Evolutionary conservation across 2,113 vertebrate species (phyloP), one percentile per base, ranked within the genome.

Genomic region (Shinisaurus crocodilurus): DNA sequence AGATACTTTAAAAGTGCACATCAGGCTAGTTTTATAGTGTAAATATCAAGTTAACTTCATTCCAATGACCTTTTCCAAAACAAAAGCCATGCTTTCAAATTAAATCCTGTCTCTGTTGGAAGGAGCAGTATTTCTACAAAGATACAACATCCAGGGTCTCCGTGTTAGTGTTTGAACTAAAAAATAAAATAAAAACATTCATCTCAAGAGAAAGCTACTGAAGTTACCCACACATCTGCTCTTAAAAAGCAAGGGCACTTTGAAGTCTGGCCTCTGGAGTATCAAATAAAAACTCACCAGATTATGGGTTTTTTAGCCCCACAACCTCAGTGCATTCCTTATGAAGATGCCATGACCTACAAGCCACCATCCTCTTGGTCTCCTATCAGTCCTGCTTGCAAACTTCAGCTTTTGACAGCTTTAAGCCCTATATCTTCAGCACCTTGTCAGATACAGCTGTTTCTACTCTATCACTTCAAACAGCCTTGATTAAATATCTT

Each of bases 191-290:
- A 75, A 75, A 18, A 7, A 15, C 32, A 60, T 50, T 85, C 23
- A 92, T 96, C 91, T 85, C 89, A 93, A 90, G 94, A 97, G 91
- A 94, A 93, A 89, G 86, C 90, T 90, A 90, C 89, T 96, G 96
- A 97, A 97, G 94, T 95, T 94, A 95, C 84, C 87, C 91, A 83
- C 95, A 96, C 97, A 97, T 97, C 94, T 97, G 97, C 90, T 95
- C 95, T 95, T 92, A 90, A 93, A 90, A 92, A 88, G 45, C 88
- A 94, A 92, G 81, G 80, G 70, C 79, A 48, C 95, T 97, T 97
- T 96, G 95, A 97, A 97, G 95, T 93, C 89, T 91, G 86, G 94
- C 92, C 96, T 96, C 90, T 93, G 92, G 90, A 89, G 88, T 92
- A 94, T 96, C 95, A 92, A 96, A 94, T 94, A 90, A 96, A 97